Base-by-base conservation (phyloP, 2,797 vertebrate species). In the Rhinella marina region DNA sequence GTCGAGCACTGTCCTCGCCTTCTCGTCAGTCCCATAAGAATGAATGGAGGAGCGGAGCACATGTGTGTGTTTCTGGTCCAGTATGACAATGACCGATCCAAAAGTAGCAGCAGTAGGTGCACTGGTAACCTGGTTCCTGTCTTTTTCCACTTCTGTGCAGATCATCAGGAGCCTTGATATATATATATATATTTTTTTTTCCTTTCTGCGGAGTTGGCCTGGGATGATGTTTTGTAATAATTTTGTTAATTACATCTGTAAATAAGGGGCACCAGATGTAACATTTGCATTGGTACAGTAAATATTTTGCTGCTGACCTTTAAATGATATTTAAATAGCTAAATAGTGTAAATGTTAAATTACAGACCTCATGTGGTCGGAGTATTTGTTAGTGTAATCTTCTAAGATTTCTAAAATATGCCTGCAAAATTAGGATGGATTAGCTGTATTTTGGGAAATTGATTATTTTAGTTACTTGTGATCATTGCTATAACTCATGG, bases 221-320 rank as follows among this genome's bases (percentile, higher is more conserved):
- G 68, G 32, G 52, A 66, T 10, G 10, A 7, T 11, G 23, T 83
- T 76, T 41, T 59, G 41, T 78, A n/a, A 52, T 79, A 29, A 66
- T 12, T 32, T 86, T 77, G 41, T 17, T 52, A 70, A 48, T 85
- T 32, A 85, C 64, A 41, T 62, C 75, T 52, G 66, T 76, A 21
- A n/a, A 50, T 52, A 77, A 77, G 48, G 52, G 12, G 25, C 16
- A 66, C 61, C 13, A 78, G 48, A 86, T 27, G 29, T 85, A 75
- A 86, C 84, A 52, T 78, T 86, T 86, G 66, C 57, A 29, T 23
- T 16, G 57, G 27, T 23, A 27, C n/a, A 29, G 25, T 41, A 76
- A 52, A 77, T 73, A 56, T 56, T 84, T 41, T 59, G 72, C 59
- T 8, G 19, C 57, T 73, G 73, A 77, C 73, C 84, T 86, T 86